Base-by-base conservation (phyloP, 2,113 vertebrate genomes). In the Oncorhynchus nerka region DNA sequence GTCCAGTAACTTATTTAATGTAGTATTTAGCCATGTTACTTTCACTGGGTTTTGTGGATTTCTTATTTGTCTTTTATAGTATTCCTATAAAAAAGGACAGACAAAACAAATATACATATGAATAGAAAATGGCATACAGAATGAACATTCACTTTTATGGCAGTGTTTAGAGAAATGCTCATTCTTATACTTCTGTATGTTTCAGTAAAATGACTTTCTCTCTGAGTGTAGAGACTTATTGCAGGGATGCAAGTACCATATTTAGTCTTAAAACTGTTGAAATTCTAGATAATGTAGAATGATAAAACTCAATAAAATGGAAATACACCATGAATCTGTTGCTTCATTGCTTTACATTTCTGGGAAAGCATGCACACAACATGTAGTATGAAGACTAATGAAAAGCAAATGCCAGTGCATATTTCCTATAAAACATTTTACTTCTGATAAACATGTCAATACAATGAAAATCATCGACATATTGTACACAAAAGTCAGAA, bases 21-120 rank as follows among this genome's bases (percentile, higher is more conserved):
- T 94, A 94, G 93, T 91, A 83, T 91, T 92, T 93, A 93, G 92
- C 90, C 84, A 91, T 93, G 90, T 87, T 93, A 93, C 92, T 92
- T 91, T 92, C 84, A 88, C 92, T 92, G 86, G 84, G 84, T 91
- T 91, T 91, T 89, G 92, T 92, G 91, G 88, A 88, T 93, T 93
- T 94, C 90, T 88, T 90, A 89, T 81, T 65, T 90, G 91, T 87
- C 79, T 93, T 93, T 92, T 94, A 86, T 91, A 90, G 89, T 91
- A 91, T 87, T 90, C 89, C 88, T 92, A 45, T 92, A 86, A 87
- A 76, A 30, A 89, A 86, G 77, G 74, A 92, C 75, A 83, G 49
- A 80, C 74, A 65, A 79, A 76, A 75, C 32, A 64, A 51, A 77
- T 51, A 78, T 79, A 80, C 79, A 86, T 84, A 85, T 79, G 83